These are phyloP conservation scores for Eueremaeus valkanovi DNA, from an alignment of 2,888 invertebrate species.

Conservation along the genomic window DNA sequence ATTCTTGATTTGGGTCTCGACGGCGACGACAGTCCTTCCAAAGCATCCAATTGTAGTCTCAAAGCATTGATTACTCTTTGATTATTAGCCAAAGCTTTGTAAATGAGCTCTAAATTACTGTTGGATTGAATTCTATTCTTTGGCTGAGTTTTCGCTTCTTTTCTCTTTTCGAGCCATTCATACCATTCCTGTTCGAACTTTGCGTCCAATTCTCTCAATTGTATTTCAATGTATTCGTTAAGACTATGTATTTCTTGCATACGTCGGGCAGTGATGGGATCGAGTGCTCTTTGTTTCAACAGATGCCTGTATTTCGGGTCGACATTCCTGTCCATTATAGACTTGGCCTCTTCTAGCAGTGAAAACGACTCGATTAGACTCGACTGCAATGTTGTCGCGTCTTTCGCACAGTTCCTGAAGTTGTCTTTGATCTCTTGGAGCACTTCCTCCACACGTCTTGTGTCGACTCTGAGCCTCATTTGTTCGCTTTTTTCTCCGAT, in stretches of 20 bases:
- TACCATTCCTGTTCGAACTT: slow-evolving; percentile 74
- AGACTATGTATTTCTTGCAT: slow-evolving; percentile 66
- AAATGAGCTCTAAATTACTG: background rate
- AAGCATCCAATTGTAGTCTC: slow-evolving; percentile 24
- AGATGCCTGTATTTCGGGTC: slow-evolving; percentile 52
- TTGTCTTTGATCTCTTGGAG: background rate
- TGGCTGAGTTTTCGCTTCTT: background rate
- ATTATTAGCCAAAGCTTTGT: slow-evolving; percentile 38
- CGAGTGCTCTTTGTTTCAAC: slow-evolving; percentile 56
- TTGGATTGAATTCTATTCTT: slow-evolving; percentile 17
- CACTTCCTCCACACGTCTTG: slow-evolving; percentile 7
- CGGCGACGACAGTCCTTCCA: background rate
- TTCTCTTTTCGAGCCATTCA: slow-evolving; percentile 52
- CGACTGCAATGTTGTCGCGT: slow-evolving; percentile 58
- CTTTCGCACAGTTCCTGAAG: slow-evolving; percentile 15
- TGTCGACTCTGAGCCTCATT: background rate
- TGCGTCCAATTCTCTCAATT: slow-evolving; percentile 66
- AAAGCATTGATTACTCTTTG: slow-evolving; percentile 35
- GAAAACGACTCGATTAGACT: slow-evolving; percentile 55
- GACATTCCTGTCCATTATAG: slow-evolving; percentile 50
- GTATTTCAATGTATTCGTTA: slow-evolving; percentile 64
- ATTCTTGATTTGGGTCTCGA: too few relatives aligned
- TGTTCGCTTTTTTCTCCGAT: slow-evolving; percentile 22
- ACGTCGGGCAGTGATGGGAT: slow-evolving; percentile 65
- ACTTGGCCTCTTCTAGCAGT: slow-evolving; percentile 53